Percentiles rank a stretch among this genome's conserved stretches.
Conservation (phyloP, 2,113 vertebrate species). For the Fulmarus glacialis region DNA sequence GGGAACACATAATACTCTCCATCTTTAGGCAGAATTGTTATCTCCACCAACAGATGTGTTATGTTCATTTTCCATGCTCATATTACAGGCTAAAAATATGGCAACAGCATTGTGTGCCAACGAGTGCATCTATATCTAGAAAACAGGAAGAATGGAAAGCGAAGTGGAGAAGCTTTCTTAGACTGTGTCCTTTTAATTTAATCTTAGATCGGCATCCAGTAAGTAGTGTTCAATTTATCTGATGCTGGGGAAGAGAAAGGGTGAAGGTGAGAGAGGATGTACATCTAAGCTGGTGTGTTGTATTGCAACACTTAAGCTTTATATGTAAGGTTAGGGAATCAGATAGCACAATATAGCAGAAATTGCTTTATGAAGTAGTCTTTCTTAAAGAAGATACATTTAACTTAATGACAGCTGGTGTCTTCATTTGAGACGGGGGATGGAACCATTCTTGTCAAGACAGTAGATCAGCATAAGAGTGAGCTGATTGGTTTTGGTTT, state of each 20-base stretch:
- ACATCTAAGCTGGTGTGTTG: not conserved
- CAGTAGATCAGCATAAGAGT: not conserved
- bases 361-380: not conserved
- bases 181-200: conserved; percentile 67
- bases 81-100: conserved; percentile 74
- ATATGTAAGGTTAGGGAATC: not conserved
- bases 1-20: not conserved
- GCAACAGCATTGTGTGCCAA: conserved; percentile 52
- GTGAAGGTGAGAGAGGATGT: not conserved
- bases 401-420: not conserved
- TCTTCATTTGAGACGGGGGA: not conserved
- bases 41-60: not conserved
- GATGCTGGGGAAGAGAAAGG: not conserved
- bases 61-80: not conserved
- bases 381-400: not conserved
- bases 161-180: conserved; percentile 80
- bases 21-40: not conserved
- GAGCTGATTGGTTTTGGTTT: not conserved
- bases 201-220: conserved; percentile 75
- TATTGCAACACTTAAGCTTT: not conserved
- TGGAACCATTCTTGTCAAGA: not conserved
- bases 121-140: conserved; percentile 49
- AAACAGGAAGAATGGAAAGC: conserved; percentile 78
- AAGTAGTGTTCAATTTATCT: conserved; percentile 63
- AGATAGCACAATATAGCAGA: not conserved